Evolutionary conservation across 1,140 invertebrate genomes (phyloP), one percentile per base, ranked within the genome.

Genomic region (Drosophila jambulina): DNA sequence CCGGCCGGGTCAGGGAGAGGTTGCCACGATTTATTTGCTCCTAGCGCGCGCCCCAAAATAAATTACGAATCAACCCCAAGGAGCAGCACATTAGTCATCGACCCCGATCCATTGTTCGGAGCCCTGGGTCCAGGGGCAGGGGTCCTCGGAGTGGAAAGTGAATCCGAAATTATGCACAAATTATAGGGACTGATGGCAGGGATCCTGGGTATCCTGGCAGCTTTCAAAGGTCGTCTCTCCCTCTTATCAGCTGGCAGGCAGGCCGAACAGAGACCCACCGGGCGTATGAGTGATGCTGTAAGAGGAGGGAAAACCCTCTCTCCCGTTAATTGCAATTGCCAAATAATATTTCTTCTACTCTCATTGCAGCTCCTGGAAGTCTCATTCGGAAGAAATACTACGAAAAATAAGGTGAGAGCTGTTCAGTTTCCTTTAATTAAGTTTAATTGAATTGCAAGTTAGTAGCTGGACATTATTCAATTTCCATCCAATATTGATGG

Each of bases 141-240:
- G 13, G 15, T 9, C 32, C 23, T 45, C 12, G 6, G 43, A 23
- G 21, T 45, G 21, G 21, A 15, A 48, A 69, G 71, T 64, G 74
- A 79, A 25, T 25, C 51, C 80, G 27, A 82, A 82, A 75, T 69
- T 69, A 82, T 82, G 79, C 71, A 65, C 58, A 70, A 64, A 62
- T 51, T 68, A 17, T 23, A 36, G 32, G 32, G 45, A 43, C 53
- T 21, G 61, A 27, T 46, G 40, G 38, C 6, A 1, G 27, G 17
- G 27, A 32, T 51, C 21, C 25, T 5, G 10, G 25, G 29, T 13
- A 60, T 46, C 8, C 19, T 4, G 5, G 7, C n/a, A 15, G 45
- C 23, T 17, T 25, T 17, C 0, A 9, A 32, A 13, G 42, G 48
- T 70, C 49, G 13, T 15, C 7, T 21, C 9, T 34, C 7, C 13